Evolutionary conservation across 2,797 vertebrate genomes (phyloP).

Genomic region (Antrozous pallidus): DNA sequence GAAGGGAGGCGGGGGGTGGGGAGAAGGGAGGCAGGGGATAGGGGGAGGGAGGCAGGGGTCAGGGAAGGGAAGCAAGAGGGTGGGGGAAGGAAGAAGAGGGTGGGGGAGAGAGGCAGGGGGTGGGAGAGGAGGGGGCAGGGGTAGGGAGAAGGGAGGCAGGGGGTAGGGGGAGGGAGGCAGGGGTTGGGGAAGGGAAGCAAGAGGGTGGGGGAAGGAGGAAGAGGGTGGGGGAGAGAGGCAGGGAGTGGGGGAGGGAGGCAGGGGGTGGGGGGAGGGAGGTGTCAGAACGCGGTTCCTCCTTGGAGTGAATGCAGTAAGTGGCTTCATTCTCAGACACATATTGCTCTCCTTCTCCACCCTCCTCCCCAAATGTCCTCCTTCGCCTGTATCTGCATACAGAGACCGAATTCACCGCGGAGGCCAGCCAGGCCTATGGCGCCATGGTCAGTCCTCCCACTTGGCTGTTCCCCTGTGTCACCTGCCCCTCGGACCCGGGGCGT

Average conservation of each 20-base stretch:
- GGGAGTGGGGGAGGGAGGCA: too few relatives aligned
- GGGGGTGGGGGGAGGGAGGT: neutral
- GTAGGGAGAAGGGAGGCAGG: neutral
- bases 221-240: too few relatives aligned
- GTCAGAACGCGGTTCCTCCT: neutral
- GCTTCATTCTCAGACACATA: neutral
- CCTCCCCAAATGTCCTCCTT: neutral
- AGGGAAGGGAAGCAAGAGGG: too few relatives aligned
- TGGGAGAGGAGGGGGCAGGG: too few relatives aligned
- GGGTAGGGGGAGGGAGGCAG: neutral
- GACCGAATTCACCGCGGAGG: neutral
- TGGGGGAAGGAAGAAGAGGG: neutral
- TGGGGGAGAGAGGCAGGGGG: too few relatives aligned
- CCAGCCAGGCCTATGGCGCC: neutral
- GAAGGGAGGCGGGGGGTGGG: too few relatives aligned
- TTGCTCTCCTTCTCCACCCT: neutral
- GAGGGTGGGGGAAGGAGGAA: too few relatives aligned
- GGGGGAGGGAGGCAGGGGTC: too few relatives aligned
- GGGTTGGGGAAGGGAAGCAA: too few relatives aligned
- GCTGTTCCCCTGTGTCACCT: neutral
- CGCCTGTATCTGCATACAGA: neutral
- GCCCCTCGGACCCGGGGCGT: neutral
- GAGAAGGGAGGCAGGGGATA: too few relatives aligned
- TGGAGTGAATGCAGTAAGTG: neutral
- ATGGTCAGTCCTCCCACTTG: fast-evolving